Evolutionary conservation across 2,888 invertebrate species (phyloP).

Genomic region (Mantis religiosa): DNA sequence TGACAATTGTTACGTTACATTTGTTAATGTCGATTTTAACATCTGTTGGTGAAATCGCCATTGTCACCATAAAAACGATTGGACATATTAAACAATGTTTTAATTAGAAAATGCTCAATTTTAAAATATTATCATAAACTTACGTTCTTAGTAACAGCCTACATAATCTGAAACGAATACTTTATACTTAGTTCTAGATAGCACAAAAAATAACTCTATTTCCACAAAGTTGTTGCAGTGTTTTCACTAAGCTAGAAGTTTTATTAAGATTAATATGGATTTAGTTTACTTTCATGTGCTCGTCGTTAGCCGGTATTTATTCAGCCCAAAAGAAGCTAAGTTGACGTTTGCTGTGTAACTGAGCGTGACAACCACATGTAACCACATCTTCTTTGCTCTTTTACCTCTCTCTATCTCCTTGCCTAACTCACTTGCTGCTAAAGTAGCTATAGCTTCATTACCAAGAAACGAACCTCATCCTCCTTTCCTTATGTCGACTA

Average conservation of each 20-base stretch:
- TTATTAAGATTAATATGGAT: neutral
- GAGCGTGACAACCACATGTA: conserved; percentile 12
- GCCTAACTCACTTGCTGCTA: neutral
- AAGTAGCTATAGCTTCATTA: neutral
- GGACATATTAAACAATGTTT: no score
- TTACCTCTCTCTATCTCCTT: neutral
- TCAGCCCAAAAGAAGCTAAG: neutral
- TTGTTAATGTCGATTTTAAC: no score
- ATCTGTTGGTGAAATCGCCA: no score
- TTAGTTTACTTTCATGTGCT: neutral
- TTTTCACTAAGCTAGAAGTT: neutral
- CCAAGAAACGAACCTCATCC: neutral
- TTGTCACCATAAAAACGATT: no score
- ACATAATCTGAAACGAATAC: no score
- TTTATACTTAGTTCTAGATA: no score
- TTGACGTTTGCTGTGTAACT: neutral
- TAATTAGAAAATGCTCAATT: no score
- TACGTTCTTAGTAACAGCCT: no score
- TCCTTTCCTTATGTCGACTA: neutral
- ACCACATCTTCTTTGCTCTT: conserved; percentile 16
- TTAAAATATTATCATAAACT: no score
- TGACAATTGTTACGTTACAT: no score
- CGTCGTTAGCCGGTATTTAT: neutral
- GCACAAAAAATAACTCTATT: no score
- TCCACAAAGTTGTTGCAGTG: no score